Conservation (phyloP, 2,888 invertebrate species). For the Cantharis rustica region DNA sequence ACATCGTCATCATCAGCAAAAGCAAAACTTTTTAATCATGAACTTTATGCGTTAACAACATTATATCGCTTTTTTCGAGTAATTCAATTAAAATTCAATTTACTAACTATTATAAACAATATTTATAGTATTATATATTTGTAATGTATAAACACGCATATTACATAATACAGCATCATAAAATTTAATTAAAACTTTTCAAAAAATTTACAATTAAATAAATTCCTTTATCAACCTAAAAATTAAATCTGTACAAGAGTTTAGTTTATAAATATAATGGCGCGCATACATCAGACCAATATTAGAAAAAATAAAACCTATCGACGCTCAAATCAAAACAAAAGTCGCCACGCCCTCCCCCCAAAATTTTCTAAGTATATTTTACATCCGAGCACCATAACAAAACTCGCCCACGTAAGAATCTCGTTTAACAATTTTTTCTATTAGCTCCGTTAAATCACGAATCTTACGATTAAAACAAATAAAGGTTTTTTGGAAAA, state of each 20-base stretch:
- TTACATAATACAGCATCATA: neutral
- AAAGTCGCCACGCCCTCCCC: neutral
- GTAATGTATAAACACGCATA: neutral
- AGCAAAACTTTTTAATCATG: neutral
- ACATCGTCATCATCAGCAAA: neutral
- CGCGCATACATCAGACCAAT: neutral
- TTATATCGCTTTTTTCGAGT: neutral
- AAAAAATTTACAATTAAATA: conserved; percentile 1
- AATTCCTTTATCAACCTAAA: neutral
- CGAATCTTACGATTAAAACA: neutral
- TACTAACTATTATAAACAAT: conserved; percentile 4
- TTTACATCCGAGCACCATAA: neutral
- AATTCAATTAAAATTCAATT: neutral
- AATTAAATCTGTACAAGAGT: neutral
- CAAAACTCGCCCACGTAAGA: neutral
- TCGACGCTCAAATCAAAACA: neutral
- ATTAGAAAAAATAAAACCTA: neutral
- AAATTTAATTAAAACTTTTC: neutral
- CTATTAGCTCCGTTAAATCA: neutral
- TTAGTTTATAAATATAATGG: neutral
- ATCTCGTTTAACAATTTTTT: neutral
- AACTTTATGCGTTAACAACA: neutral
- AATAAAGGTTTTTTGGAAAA: neutral
- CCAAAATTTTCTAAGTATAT: neutral
- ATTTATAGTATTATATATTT: neutral